A percentile compares a stretch with the other conserved stretches of the same genome.
Conservation (phyloP, 2,888 invertebrate genomes). For the Quadroppia sp. region DNA sequence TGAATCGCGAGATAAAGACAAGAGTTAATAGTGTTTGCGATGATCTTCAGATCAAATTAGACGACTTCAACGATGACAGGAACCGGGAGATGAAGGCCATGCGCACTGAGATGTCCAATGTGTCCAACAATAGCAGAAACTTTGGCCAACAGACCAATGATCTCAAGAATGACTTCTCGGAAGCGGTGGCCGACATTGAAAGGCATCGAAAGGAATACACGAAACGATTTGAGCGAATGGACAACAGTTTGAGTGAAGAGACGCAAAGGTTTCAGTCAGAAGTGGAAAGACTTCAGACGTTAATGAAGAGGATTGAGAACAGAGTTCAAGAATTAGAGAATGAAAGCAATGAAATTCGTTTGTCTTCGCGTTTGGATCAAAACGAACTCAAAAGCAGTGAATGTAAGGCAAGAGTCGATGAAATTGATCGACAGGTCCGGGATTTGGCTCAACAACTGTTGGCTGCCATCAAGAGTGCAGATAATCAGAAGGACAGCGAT, state of each 20-base stretch:
- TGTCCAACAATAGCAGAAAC: conserved; percentile 7
- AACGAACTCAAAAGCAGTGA: neutral
- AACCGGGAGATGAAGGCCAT: neutral
- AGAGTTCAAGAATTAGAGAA: conserved; percentile 1
- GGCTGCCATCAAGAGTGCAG: neutral
- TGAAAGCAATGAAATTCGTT: conserved; percentile 9
- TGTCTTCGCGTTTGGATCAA: neutral
- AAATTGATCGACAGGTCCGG: neutral
- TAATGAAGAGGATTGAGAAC: conserved; percentile 11
- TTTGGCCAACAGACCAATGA: conserved; percentile 8
- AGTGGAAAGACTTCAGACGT: conserved; percentile 26
- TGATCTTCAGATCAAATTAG: neutral
- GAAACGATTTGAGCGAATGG: conserved; percentile 16
- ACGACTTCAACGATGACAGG: conserved; percentile 9
- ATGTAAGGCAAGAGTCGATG: neutral
- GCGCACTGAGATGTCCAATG: neutral
- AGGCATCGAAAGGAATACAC: conserved; percentile 9
- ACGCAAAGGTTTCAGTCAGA: conserved; percentile 13
- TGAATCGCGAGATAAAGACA: conserved; percentile 4
- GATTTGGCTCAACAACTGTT: neutral
- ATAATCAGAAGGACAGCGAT: neutral
- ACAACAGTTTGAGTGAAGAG: neutral
- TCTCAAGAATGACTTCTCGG: conserved; percentile 12
- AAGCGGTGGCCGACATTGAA: conserved; percentile 6
- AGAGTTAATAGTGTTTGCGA: conserved; percentile 7